Evolutionary conservation across 2,797 vertebrate species (phyloP).

Genomic region (Sternotherus odoratus): DNA sequence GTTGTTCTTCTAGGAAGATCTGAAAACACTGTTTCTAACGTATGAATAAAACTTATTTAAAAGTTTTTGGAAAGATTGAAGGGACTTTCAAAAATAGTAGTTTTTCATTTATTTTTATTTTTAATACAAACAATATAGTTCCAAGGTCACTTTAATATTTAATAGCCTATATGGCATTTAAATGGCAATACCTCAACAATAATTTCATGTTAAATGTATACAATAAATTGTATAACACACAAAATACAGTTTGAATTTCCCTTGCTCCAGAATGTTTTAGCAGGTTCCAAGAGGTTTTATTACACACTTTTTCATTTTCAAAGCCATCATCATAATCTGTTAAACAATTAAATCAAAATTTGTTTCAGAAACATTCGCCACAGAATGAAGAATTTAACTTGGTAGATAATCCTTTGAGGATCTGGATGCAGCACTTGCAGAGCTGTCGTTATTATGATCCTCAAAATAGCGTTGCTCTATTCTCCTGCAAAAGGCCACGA

Average conservation of each 20-base stretch:
- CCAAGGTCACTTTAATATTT: slow-evolving; percentile 83
- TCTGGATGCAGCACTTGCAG: slow-evolving; percentile 48
- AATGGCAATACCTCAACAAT: slow-evolving; percentile 43
- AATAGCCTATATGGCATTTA: slow-evolving; percentile 68
- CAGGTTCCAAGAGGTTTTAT: slow-evolving; percentile 62
- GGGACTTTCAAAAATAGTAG: slow-evolving; percentile 61
- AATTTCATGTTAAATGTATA: slow-evolving; percentile 49
- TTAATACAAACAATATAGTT: slow-evolving; percentile 64
- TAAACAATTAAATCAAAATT: slow-evolving; percentile 53
- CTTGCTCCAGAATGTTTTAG: slow-evolving; percentile 55
- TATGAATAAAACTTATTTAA: slow-evolving; percentile 69
- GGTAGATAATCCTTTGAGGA: slow-evolving; percentile 71
- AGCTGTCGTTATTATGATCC: slow-evolving; percentile 81
- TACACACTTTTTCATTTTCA: slow-evolving; percentile 44
- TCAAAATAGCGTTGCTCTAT: slow-evolving; percentile 96
- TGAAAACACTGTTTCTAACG: slow-evolving; percentile 55
- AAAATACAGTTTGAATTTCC: slow-evolving; percentile 9
- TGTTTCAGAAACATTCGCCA: slow-evolving; percentile 23
- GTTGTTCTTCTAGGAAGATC: slow-evolving; percentile 63
- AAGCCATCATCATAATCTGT: slow-evolving; percentile 13
- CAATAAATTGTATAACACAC: slow-evolving; percentile 50
- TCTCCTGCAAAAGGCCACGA: slow-evolving; percentile 93
- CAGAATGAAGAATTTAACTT: slow-evolving; percentile 14
- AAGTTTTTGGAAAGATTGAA: slow-evolving; percentile 82
- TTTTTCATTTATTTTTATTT: slow-evolving; percentile 73